Conservation (phyloP, 2,797 vertebrate species). For the Pantherophis alleghaniensis region DNA sequence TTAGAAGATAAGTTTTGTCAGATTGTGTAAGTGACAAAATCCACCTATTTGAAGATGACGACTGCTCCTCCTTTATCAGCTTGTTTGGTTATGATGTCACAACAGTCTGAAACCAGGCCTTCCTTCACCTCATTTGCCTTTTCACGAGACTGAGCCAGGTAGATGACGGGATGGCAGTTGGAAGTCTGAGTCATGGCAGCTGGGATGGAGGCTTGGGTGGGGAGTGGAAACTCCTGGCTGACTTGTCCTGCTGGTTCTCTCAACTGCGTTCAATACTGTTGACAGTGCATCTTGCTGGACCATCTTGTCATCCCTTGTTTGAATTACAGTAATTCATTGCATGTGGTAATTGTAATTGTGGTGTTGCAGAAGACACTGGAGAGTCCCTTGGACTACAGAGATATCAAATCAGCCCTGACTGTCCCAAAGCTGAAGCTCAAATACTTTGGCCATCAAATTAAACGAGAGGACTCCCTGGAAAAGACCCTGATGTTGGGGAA, state of each 20-base stretch:
- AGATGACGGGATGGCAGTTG: background rate
- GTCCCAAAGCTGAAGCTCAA: background rate
- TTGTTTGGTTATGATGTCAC: background rate
- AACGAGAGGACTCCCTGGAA: too few species aligned
- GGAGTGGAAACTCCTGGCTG: background rate
- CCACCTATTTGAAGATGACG: background rate
- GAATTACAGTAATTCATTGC: background rate
- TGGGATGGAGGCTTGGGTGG: background rate
- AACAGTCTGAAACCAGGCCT: background rate
- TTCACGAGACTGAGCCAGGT: background rate
- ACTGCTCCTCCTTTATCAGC: background rate
- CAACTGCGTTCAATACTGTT: background rate
- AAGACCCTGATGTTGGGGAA: too few species aligned
- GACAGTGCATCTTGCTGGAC: background rate
- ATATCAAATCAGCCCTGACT: background rate
- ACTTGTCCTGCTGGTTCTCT: background rate
- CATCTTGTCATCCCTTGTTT: too few species aligned
- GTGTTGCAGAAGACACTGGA: background rate
- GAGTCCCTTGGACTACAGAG: background rate
- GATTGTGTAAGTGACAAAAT: background rate
- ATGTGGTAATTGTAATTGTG: background rate
- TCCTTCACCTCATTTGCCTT: background rate
- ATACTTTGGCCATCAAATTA: too few species aligned
- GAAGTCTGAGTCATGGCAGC: background rate
- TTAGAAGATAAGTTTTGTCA: too few species aligned